These are phyloP conservation scores for Trichonephila inaurata DNA, from an alignment of 1,140 invertebrate genomes.

Conservation along the genomic window DNA sequence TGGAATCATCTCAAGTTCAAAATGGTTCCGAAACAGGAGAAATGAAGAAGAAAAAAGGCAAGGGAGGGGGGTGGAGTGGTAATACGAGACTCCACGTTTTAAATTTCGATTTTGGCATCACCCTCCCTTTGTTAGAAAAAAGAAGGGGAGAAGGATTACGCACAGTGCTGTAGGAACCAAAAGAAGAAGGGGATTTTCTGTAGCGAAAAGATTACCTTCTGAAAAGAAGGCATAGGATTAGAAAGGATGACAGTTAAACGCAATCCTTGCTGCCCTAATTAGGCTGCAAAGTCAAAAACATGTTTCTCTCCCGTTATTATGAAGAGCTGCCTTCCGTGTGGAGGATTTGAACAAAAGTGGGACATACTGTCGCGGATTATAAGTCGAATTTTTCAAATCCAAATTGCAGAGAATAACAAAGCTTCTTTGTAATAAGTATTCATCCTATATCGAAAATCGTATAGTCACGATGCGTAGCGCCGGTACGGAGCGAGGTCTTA, in stretches of 20 bases:
- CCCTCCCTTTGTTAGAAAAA: neutral
- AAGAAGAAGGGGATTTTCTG: conserved; percentile 9
- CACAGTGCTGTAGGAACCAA: neutral
- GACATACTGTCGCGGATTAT: neutral
- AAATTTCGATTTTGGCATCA: conserved; percentile 1
- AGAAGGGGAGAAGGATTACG: conserved; percentile 13
- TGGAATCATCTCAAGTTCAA: neutral
- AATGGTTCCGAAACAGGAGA: neutral
- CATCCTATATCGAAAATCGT: too few relatives aligned
- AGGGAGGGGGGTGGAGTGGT: neutral
- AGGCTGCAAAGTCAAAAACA: conserved; percentile 23
- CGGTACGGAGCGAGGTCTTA: too few relatives aligned
- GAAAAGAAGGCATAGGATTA: conserved; percentile 35
- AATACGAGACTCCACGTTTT: conserved; percentile 16
- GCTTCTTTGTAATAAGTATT: too few relatives aligned
- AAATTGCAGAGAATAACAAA: too few relatives aligned
- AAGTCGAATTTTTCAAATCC: too few relatives aligned
- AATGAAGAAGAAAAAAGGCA: neutral
- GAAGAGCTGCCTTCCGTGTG: neutral
- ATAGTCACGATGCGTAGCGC: too few relatives aligned
- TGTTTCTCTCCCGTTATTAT: neutral
- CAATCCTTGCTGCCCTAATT: conserved; percentile 38
- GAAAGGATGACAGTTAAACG: neutral
- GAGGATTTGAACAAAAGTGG: neutral
- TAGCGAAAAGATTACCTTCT: conserved; percentile 50